Conservation (phyloP, 2,888 invertebrate species). For the Melanargia galathea region DNA sequence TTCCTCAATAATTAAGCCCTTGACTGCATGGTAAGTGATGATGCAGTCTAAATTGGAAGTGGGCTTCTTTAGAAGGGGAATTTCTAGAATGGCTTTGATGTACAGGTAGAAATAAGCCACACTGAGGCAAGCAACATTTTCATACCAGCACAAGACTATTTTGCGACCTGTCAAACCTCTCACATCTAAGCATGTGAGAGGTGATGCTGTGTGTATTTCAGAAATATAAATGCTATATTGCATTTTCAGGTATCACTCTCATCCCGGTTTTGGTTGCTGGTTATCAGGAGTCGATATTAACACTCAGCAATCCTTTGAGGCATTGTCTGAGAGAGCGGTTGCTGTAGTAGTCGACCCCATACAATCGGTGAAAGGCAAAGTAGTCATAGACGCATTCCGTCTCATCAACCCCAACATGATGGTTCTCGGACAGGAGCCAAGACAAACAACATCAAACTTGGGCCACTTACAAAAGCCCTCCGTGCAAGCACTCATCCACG, state of each 20-base stretch:
- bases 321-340: conserved; percentile 98
- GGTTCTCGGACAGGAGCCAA: conserved; percentile 98
- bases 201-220: too few species aligned
- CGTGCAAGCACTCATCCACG: conserved; percentile 99
- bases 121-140: too few species aligned
- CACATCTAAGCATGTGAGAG: too few species aligned
- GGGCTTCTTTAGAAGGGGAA: too few species aligned
- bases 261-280: conserved; percentile 99
- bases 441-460: conserved; percentile 99
- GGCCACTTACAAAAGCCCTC: conserved; percentile 99
- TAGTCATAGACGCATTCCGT: conserved; percentile 99
- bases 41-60: too few species aligned
- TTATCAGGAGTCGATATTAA: conserved; percentile 99
- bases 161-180: too few species aligned
- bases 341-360: conserved; percentile 99
- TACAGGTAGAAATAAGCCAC: too few species aligned
- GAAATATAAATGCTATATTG: conserved; percentile 2
- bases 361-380: conserved; percentile 99
- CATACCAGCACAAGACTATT: too few species aligned
- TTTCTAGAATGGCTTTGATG: too few species aligned
- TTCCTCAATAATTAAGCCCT: too few species aligned
- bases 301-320: conserved; percentile 99
- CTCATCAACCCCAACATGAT: conserved; percentile 99
- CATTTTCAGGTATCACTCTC: conserved; percentile 92
- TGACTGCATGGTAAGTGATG: too few species aligned